Evolutionary conservation across 2,888 invertebrate genomes (phyloP).

Genomic region (Athalia cordata): DNA sequence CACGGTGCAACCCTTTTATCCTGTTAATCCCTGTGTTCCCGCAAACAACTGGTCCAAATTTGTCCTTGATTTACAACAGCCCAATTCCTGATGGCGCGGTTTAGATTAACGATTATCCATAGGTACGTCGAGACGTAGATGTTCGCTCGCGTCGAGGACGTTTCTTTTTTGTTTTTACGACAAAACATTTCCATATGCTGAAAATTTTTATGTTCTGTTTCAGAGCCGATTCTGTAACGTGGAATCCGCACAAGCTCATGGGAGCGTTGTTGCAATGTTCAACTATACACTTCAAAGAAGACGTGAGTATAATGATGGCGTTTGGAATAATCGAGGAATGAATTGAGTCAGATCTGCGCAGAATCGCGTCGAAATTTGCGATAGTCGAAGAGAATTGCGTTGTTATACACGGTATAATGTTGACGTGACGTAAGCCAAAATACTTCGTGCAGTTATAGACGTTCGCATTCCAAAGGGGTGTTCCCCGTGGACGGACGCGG

Average conservation of each 20-base stretch:
- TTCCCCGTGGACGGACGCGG: slow-evolving; percentile 6
- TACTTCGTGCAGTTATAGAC: slow-evolving; percentile 46
- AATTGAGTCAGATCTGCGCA: background rate
- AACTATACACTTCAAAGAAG: slow-evolving; percentile 96
- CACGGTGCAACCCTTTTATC: slow-evolving; percentile 40
- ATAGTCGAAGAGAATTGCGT: background rate
- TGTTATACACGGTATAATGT: background rate
- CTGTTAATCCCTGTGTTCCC: slow-evolving; percentile 37
- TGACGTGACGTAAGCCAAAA: slow-evolving; percentile 35
- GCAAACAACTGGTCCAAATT: slow-evolving; percentile 44
- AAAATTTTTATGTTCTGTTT: slow-evolving; percentile 56
- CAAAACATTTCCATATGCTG: background rate
- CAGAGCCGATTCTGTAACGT: slow-evolving; percentile 97
- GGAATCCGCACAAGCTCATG: slow-evolving; percentile 99
- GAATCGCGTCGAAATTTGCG: background rate
- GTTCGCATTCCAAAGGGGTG: slow-evolving; percentile 54
- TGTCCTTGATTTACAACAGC: slow-evolving; percentile 41
- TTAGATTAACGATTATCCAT: slow-evolving; percentile 45
- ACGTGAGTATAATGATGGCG: slow-evolving; percentile 80
- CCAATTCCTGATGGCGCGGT: slow-evolving; percentile 42
- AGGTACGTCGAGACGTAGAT: background rate
- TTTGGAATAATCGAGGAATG: slow-evolving; percentile 8
- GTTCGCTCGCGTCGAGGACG: no score
- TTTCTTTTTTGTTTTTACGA: no score
- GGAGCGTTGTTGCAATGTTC: slow-evolving; percentile 97